Conservation (phyloP, 2,113 vertebrate species). For the Enhydra lutris region DNA sequence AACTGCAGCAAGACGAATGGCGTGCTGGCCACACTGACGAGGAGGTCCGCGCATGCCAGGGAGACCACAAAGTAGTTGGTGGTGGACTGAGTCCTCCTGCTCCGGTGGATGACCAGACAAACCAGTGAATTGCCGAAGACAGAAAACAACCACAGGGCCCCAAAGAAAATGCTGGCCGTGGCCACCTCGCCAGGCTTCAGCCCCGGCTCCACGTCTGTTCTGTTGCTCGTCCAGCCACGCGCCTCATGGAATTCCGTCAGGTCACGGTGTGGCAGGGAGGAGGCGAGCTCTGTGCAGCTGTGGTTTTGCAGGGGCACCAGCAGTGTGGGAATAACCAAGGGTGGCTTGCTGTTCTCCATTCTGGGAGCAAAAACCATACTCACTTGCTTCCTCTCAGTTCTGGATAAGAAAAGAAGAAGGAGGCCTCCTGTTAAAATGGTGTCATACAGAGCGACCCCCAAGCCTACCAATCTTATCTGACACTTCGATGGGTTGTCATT, state of each 20-base stretch:
- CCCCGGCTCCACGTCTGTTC: slow-evolving; percentile 66
- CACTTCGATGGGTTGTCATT: background rate
- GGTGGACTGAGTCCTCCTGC: slow-evolving; percentile 93
- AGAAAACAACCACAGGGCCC: slow-evolving; percentile 89
- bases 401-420: slow-evolving; percentile 70
- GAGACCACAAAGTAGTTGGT: slow-evolving; percentile 97
- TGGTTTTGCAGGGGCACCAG: slow-evolving; percentile 82
- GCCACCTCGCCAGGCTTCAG: slow-evolving; percentile 83
- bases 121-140: slow-evolving; percentile 92
- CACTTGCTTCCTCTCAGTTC: slow-evolving; percentile 62
- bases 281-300: slow-evolving; percentile 76
- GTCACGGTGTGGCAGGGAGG: slow-evolving; percentile 42
- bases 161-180: slow-evolving; percentile 84
- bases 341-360: slow-evolving; percentile 75
- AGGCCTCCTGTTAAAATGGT: background rate
- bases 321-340: slow-evolving; percentile 69
- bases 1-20: slow-evolving; percentile 92
- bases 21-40: slow-evolving; percentile 85
- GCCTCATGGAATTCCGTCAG: slow-evolving; percentile 42
- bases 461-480: background rate
- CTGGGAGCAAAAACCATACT: slow-evolving; percentile 83
- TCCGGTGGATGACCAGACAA: slow-evolving; percentile 94
- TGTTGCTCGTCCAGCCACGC: slow-evolving; percentile 72
- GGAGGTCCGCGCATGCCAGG: slow-evolving; percentile 93
- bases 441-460: background rate